A percentile compares a stretch with the other conserved stretches of the same genome.
These are phyloP conservation scores for Limnodromus scolopaceus DNA, from an alignment of 2,797 vertebrate genomes.

Conservation along the genomic window DNA sequence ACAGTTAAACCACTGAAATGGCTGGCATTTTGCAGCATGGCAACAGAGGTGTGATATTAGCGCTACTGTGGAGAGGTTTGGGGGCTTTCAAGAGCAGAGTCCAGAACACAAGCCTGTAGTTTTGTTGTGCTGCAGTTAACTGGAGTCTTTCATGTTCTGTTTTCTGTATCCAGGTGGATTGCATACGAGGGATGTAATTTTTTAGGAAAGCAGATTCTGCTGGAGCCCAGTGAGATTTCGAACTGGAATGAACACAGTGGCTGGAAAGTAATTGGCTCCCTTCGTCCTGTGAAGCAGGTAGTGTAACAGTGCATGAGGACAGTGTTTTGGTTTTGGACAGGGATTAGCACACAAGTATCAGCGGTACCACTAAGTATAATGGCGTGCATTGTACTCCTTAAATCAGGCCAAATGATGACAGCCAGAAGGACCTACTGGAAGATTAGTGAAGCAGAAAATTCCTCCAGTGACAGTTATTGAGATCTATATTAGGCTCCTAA, in stretches of 20 bases:
- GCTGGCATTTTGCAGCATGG: background rate
- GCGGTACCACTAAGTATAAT: background rate
- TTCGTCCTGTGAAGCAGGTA: conserved; percentile 86
- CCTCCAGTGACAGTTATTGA: background rate
- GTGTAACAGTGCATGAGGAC: background rate
- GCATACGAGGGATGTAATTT: conserved; percentile 85
- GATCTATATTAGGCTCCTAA: background rate
- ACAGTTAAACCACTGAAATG: background rate
- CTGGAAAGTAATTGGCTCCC: conserved; percentile 85
- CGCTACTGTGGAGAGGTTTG: background rate
- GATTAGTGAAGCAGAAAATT: background rate
- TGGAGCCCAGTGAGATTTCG: conserved; percentile 76
- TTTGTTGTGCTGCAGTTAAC: background rate
- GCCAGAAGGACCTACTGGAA: background rate
- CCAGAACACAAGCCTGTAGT: background rate
- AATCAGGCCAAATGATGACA: background rate
- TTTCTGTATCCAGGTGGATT: conserved; percentile 81
- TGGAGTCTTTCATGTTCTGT: background rate
- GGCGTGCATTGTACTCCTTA: background rate
- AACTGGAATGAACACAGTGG: conserved; percentile 83
- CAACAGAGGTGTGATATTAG: background rate
- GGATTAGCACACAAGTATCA: background rate
- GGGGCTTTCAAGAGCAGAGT: background rate
- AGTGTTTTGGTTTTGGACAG: background rate
- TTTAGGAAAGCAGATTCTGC: conserved; percentile 84